A percentile compares a stretch with the other conserved stretches of the same genome.
Evolutionary conservation across 53 echinoderm and acorn worm genomes (phyloP).

Genomic region (Arbacia lixula): DNA sequence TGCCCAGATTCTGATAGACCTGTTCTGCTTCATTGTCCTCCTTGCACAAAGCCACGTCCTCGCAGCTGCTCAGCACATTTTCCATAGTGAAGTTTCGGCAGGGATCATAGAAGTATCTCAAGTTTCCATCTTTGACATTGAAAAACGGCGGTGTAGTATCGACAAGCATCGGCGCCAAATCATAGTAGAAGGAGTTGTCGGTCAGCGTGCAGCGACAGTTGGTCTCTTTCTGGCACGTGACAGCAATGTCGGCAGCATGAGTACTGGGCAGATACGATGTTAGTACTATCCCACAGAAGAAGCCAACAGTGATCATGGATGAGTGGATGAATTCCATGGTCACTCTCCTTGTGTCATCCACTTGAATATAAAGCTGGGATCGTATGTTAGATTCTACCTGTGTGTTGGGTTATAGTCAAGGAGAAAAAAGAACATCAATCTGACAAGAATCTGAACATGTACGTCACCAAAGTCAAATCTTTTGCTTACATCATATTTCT

Average conservation of each 20-base stretch:
- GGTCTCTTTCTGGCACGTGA: constrained; percentile 26
- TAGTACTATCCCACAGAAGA: no score
- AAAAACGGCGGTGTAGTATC: constrained; percentile 26
- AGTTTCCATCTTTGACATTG: not conserved
- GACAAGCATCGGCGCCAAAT: constrained; percentile 33
- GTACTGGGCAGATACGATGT: no score
- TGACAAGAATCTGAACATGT: no score
- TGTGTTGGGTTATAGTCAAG: no score
- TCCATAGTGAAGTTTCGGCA: constrained; percentile 43
- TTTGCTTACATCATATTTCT: no score
- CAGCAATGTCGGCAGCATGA: not conserved
- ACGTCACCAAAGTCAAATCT: no score
- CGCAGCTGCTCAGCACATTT: not conserved
- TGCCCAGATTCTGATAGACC: constrained; percentile 10
- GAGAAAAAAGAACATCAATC: no score
- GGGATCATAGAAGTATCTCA: constrained; percentile 63
- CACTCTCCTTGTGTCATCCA: no score
- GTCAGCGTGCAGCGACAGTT: constrained; percentile 55
- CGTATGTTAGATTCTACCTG: no score
- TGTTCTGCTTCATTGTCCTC: not conserved
- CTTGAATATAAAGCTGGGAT: no score
- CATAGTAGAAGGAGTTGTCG: constrained; percentile 37
- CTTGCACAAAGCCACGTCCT: constrained; percentile 22
- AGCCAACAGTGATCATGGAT: no score
- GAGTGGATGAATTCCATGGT: no score